Conservation (phyloP, 2,113 vertebrate genomes). For the Talpa occidentalis region DNA sequence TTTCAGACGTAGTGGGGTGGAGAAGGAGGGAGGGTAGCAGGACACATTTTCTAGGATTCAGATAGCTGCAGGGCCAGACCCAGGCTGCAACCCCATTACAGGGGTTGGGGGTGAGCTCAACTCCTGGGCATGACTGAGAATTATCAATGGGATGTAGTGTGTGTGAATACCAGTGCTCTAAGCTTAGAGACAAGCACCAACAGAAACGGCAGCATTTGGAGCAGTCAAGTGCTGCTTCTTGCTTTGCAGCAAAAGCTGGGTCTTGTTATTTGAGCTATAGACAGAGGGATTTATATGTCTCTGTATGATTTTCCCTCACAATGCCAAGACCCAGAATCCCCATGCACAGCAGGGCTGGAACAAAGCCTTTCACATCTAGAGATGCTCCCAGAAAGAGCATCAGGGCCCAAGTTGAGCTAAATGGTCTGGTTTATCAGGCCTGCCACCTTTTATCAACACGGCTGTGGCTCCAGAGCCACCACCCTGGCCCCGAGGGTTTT, state of each 20-base stretch:
- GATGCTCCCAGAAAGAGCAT: conserved; percentile 46
- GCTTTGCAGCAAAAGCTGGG: conserved; percentile 60
- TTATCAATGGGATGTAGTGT: conserved; percentile 64
- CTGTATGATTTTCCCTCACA: conserved; percentile 59
- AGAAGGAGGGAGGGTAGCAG: background rate
- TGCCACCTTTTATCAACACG: background rate
- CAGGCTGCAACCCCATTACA: conserved; percentile 66
- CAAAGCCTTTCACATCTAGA: conserved; percentile 60
- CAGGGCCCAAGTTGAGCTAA: background rate
- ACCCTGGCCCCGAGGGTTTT: background rate
- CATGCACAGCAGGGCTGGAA: conserved; percentile 17
- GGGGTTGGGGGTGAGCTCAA: conserved; percentile 47
- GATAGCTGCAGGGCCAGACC: conserved; percentile 33
- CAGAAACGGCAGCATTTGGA: conserved; percentile 63
- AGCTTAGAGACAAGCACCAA: conserved; percentile 48
- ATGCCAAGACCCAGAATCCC: conserved; percentile 23
- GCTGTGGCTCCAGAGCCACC: background rate
- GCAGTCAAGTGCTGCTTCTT: conserved; percentile 64
- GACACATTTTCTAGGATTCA: conserved; percentile 58
- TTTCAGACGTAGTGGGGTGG: background rate
- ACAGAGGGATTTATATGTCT: conserved; percentile 72
- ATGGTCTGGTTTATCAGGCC: background rate
- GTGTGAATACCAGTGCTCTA: conserved; percentile 36
- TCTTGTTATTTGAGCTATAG: conserved; percentile 70
- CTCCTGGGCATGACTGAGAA: conserved; percentile 65